Evolutionary conservation across 1,140 invertebrate genomes (phyloP).

Genomic region (Drosophila bipectinata): DNA sequence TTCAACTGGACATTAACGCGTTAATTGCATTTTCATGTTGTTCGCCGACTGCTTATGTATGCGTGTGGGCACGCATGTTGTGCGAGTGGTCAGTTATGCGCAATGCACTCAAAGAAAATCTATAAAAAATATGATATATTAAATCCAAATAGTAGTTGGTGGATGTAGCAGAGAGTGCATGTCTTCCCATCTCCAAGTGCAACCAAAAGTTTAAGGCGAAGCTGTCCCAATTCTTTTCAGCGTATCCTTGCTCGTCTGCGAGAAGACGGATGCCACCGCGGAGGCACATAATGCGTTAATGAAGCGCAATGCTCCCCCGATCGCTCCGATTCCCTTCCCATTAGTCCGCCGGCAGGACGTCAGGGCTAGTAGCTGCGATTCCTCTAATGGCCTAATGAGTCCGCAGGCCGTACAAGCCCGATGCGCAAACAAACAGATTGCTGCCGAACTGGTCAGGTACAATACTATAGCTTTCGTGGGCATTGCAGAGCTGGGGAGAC

Average conservation of each 20-base stretch:
- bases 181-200: no score
- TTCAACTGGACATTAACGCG: constrained; percentile 74
- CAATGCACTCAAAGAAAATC: constrained; percentile 4
- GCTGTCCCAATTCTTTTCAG: not conserved
- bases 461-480: not conserved
- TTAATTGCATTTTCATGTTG: constrained; percentile 82
- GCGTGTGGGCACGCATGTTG: constrained; percentile 31
- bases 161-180: no score
- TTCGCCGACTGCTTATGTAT: constrained; percentile 36
- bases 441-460: constrained; percentile 7
- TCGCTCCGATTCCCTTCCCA: not conserved
- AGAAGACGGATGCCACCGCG: constrained; percentile 34
- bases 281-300: constrained; percentile 59
- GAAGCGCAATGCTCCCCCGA: constrained; percentile 41
- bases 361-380: constrained; percentile 24
- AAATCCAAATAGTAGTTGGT: not conserved
- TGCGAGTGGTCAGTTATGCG: constrained; percentile 48
- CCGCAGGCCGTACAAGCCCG: constrained; percentile 43
- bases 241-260: constrained; percentile 20
- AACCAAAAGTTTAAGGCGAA: no score
- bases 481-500: not conserved
- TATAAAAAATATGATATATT: not conserved
- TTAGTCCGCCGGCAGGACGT: constrained; percentile 16
- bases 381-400: constrained; percentile 58
- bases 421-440: constrained; percentile 42